Percentiles rank a stretch among this genome's conserved stretches.
These are phyloP conservation scores for Siderastrea siderea DNA, from an alignment of 92 coral and sea anemone genomes.

Conservation along the genomic window DNA sequence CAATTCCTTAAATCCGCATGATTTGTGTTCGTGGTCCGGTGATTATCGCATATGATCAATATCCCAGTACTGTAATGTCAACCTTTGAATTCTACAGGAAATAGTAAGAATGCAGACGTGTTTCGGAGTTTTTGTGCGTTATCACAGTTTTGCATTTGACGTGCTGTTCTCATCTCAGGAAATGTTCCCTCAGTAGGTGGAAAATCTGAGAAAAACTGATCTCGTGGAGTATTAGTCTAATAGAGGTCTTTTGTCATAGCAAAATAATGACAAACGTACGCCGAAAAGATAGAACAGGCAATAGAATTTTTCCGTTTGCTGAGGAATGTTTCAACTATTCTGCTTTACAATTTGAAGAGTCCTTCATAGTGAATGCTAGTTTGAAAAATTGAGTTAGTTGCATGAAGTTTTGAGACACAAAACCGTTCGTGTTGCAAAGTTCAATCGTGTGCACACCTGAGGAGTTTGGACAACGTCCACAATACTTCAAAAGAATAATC, in stretches of 20 bases:
- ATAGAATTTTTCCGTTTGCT: background rate
- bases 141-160: background rate
- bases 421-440: slow-evolving; percentile 24
- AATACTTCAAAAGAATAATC: slow-evolving; percentile 43
- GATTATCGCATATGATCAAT: slow-evolving; percentile 23
- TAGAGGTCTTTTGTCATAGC: slow-evolving; percentile 13
- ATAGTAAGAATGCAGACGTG: background rate
- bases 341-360: background rate
- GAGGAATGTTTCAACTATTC: background rate
- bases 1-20: slow-evolving; percentile 39
- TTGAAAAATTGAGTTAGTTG: background rate
- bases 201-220: background rate
- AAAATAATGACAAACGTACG: slow-evolving; percentile 10
- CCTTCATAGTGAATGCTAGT: background rate
- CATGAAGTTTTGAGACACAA: slow-evolving; percentile 3
- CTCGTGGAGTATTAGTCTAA: slow-evolving; percentile 24
- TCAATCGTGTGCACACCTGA: slow-evolving; percentile 4
- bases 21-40: slow-evolving; percentile 16
- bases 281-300: background rate
- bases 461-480: slow-evolving; percentile 22
- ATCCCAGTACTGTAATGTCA: slow-evolving; percentile 26
- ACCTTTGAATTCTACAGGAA: slow-evolving; percentile 35
- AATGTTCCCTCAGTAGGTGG: background rate
- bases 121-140: background rate
- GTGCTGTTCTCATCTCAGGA: background rate